phyloP scores from a whole-genome alignment of 2,888 invertebrate species.

The Tuta absoluta region DNA sequence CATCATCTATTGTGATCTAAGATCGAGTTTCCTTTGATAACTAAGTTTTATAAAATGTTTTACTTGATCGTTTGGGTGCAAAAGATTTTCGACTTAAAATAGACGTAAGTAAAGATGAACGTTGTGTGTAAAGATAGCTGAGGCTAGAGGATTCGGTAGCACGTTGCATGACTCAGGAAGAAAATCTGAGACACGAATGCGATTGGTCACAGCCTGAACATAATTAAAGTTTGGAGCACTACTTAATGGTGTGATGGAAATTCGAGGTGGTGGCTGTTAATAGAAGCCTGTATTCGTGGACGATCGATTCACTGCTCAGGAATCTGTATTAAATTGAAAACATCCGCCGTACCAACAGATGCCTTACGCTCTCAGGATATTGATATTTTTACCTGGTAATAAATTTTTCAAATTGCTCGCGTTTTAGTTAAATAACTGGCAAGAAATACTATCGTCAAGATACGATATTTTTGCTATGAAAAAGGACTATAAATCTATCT shows the following conservation, averaged over 20 bases:
- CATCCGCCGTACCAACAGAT: background rate
- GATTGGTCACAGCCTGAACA: conserved; percentile 80
- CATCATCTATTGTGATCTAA: conserved; percentile 49
- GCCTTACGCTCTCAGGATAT: background rate
- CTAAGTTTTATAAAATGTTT: conserved; percentile 54
- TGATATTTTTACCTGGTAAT: background rate
- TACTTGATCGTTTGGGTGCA: conserved; percentile 45
- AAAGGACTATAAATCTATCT: background rate
- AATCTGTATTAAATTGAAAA: conserved; percentile 67
- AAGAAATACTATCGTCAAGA: background rate
- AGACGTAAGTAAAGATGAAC: conserved; percentile 46
- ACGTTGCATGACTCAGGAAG: conserved; percentile 79
- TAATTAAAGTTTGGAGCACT: conserved; percentile 81
- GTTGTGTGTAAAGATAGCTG: conserved; percentile 48
- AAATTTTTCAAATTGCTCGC: background rate
- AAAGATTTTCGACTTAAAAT: conserved; percentile 56
- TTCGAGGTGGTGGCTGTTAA: conserved; percentile 78
- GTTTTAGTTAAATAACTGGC: background rate
- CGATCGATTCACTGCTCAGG: conserved; percentile 67
- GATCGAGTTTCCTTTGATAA: conserved; percentile 57
- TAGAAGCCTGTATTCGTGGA: conserved; percentile 59
- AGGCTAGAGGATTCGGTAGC: conserved; percentile 73
- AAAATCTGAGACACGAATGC: conserved; percentile 77
- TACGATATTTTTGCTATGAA: background rate
- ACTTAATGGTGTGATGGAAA: conserved; percentile 77